phyloP scores from a whole-genome alignment of 2,797 vertebrate genomes.

The Gymnothorax javanicus region DNA sequence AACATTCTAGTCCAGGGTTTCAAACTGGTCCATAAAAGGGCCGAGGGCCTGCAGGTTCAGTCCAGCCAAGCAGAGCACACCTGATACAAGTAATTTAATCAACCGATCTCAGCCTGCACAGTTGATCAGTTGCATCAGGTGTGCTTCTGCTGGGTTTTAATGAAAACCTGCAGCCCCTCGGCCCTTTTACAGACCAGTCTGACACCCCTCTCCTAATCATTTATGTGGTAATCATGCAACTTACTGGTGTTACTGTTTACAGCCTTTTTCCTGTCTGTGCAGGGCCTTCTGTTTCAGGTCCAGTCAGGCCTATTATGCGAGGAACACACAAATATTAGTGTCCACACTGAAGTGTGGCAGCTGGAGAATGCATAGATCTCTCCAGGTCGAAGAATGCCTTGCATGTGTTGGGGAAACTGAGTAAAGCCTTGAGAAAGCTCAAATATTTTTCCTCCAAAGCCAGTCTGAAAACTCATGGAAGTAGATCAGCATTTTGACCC shows the following conservation, averaged over 20 bases:
- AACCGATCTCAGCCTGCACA: too few species aligned
- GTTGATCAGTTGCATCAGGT: too few species aligned
- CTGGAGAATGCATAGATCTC: neutral
- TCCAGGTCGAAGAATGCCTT: neutral
- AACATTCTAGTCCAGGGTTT: too few species aligned
- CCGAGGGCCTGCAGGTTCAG: too few species aligned
- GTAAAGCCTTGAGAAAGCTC: neutral
- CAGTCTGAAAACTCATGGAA: neutral
- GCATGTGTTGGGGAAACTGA: neutral
- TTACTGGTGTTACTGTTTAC: neutral
- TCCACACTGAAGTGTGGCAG: neutral
- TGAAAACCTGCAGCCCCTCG: too few species aligned
- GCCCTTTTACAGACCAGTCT: too few species aligned
- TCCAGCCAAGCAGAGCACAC: too few species aligned
- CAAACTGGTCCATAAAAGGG: too few species aligned
- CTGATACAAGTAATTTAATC: too few species aligned
- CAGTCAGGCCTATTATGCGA: neutral
- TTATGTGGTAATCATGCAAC: too few species aligned
- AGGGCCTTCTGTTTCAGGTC: neutral
- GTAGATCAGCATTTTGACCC: neutral
- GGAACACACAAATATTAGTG: neutral
- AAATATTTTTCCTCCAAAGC: neutral
- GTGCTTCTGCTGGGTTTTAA: too few species aligned
- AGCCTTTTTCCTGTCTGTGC: neutral
- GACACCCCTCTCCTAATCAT: too few species aligned